phyloP scores from a whole-genome alignment of 1,140 invertebrate species.

The Ditylenchus dipsaci region DNA sequence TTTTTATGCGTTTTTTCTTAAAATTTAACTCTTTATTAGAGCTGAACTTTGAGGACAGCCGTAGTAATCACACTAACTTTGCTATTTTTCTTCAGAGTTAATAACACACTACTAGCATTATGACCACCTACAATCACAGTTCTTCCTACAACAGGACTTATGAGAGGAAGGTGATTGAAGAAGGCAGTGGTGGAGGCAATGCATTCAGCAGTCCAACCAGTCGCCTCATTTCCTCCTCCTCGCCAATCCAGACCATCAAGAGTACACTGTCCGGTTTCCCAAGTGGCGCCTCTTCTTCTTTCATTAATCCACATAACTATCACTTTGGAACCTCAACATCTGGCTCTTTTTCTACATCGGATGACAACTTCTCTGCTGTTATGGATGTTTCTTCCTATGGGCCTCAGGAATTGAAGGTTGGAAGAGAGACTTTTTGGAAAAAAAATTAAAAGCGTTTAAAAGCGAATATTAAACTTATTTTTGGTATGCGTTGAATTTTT shows the following conservation, averaged over 20 bases:
- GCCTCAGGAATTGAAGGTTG: conserved; percentile 43
- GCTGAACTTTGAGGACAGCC: no score
- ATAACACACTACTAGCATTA: conserved; percentile 7
- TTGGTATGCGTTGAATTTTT: neutral
- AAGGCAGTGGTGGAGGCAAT: conserved; percentile 11
- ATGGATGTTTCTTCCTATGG: conserved; percentile 37
- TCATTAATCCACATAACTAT: conserved; percentile 44
- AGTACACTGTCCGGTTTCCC: neutral
- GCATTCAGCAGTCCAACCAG: neutral
- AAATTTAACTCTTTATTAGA: no score
- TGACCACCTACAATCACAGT: conserved; percentile 39
- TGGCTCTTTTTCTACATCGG: conserved; percentile 33
- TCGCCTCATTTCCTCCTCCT: neutral
- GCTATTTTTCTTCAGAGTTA: no score
- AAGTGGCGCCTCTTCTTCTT: conserved; percentile 20
- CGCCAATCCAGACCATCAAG: conserved; percentile 35
- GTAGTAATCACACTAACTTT: no score
- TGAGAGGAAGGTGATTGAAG: conserved; percentile 43
- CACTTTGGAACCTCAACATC: conserved; percentile 40
- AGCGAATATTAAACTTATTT: no score
- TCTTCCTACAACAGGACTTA: conserved; percentile 45
- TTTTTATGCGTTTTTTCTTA: no score
- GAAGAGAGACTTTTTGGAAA: no score
- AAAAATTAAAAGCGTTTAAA: neutral
- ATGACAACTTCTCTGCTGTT: conserved; percentile 27